A percentile compares a stretch with the other conserved stretches of the same genome.
Conservation (phyloP, 2,888 invertebrate genomes). For the Spisula subtruncata region DNA sequence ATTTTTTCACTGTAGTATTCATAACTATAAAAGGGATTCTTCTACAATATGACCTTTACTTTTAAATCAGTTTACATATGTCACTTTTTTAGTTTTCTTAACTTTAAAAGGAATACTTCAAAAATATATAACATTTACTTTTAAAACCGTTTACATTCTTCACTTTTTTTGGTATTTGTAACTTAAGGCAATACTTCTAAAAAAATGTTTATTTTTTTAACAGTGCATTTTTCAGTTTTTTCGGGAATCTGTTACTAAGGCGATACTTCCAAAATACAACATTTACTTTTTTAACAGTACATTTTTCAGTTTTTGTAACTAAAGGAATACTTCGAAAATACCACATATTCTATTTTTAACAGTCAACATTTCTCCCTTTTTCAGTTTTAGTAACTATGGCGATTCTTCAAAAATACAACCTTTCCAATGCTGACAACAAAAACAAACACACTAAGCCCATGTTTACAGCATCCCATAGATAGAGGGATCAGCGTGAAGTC, state of each 20-base stretch:
- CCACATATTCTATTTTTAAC: not conserved
- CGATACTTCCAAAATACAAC: not conserved
- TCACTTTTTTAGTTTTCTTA: too few relatives aligned
- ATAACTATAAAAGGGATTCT: too few relatives aligned
- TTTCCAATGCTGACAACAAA: not conserved
- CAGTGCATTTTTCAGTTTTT: not conserved
- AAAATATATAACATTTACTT: too few relatives aligned
- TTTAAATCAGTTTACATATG: too few relatives aligned
- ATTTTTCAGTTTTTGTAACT: not conserved
- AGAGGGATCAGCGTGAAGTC: not conserved
- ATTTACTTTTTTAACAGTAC: not conserved
- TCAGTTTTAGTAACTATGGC: not conserved
- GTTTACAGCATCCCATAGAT: not conserved
- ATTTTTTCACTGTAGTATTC: too few relatives aligned
- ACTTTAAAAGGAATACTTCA: too few relatives aligned
- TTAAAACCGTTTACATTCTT: too few relatives aligned
- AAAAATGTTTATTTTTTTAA: conserved; percentile 15
- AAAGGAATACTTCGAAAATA: not conserved
- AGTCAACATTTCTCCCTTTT: too few relatives aligned
- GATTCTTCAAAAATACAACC: not conserved
- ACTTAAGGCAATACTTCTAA: not conserved
- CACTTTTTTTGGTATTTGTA: not conserved
- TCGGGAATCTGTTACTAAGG: not conserved
- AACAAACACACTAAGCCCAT: not conserved
- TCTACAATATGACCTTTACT: too few relatives aligned